Percentiles rank a stretch among this genome's conserved stretches.
Conservation (phyloP, 2,113 vertebrate genomes). For the Notiomystis cincta region DNA sequence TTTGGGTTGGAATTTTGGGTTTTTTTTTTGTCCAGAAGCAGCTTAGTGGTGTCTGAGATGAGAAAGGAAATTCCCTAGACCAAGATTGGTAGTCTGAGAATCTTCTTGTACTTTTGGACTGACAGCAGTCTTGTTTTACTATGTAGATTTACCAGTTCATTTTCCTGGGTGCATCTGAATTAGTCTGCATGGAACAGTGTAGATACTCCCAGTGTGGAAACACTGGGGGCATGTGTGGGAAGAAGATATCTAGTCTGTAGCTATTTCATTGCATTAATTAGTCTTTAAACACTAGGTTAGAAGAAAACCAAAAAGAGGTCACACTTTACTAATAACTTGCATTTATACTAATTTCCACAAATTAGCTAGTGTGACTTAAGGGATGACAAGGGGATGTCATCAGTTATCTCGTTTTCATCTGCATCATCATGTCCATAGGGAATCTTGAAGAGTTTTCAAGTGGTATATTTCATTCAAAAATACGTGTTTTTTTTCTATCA, state of each 20-base stretch:
- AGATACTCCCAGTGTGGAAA: background rate
- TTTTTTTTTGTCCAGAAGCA: background rate
- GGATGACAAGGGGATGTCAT: background rate
- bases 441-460: background rate
- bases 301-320: background rate
- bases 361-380: background rate
- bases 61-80: background rate
- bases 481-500: background rate
- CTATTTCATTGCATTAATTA: background rate
- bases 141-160: background rate
- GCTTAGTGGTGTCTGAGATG: background rate
- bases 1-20: background rate
- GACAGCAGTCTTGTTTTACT: background rate
- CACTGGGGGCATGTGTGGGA: fast-evolving
- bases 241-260: background rate
- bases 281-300: background rate
- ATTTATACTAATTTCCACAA: background rate
- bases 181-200: background rate
- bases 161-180: background rate
- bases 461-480: background rate
- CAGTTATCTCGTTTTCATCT: background rate
- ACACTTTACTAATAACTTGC: background rate
- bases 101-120: background rate
- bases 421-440: background rate
- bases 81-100: background rate